Evolutionary conservation across 2,797 vertebrate genomes (phyloP).

Genomic region (Sciurus vulgaris): DNA sequence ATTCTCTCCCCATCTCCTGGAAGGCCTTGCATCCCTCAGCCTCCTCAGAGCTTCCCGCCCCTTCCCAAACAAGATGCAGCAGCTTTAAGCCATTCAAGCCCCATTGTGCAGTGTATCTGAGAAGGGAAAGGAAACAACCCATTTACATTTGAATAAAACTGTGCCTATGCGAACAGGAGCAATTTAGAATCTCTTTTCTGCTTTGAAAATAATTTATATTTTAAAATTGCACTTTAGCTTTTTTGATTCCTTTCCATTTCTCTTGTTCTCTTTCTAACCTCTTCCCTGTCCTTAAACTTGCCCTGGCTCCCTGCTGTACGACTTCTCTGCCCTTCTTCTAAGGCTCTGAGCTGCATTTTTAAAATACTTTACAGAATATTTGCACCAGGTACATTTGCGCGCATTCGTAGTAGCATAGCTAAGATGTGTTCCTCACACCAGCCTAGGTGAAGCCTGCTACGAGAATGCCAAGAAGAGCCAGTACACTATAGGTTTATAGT

Average conservation of each 20-base stretch:
- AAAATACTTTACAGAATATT: conserved; percentile 82
- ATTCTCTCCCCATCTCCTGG: conserved; percentile 81
- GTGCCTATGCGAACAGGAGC: conserved; percentile 87
- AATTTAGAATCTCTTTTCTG: conserved; percentile 87
- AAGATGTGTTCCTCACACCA: conserved; percentile 82
- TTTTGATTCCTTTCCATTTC: conserved; percentile 78
- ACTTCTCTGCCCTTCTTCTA: conserved; percentile 72
- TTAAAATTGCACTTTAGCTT: conserved; percentile 91
- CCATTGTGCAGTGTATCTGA: conserved; percentile 79
- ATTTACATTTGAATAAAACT: conserved; percentile 86
- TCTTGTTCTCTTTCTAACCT: conserved; percentile 69
- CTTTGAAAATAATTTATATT: conserved; percentile 90
- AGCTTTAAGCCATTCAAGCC: conserved; percentile 83
- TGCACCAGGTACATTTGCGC: conserved; percentile 84
- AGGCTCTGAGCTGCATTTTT: conserved; percentile 85
- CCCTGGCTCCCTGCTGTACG: conserved; percentile 64
- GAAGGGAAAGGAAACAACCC: conserved; percentile 84
- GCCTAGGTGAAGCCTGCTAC: conserved; percentile 13
- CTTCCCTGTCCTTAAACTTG: conserved; percentile 12
- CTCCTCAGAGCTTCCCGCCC: conserved; percentile 81
- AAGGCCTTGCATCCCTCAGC: conserved; percentile 88
- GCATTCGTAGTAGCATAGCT: conserved; percentile 83
- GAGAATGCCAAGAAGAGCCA: conserved; percentile 82
- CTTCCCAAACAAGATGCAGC: conserved; percentile 56
- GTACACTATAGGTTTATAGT: conserved; percentile 77